Evolutionary conservation across 2,113 vertebrate genomes (phyloP).

Genomic region (Pelecanus crispus): DNA sequence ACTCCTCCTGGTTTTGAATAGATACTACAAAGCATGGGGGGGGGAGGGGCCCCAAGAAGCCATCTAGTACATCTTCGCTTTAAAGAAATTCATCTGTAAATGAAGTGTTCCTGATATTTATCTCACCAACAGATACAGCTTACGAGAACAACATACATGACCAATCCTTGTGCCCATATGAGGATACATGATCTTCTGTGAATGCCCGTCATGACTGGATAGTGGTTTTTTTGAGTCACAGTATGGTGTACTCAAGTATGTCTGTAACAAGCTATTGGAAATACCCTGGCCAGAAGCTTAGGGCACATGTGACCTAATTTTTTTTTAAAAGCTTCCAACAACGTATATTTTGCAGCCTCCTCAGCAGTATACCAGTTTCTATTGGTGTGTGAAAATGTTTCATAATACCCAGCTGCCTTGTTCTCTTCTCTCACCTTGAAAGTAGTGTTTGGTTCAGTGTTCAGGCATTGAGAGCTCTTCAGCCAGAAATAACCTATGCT

Average conservation of each 20-base stretch:
- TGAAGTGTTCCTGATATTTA: not conserved
- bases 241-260: not conserved
- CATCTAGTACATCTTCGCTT: not conserved
- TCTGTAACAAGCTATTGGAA: not conserved
- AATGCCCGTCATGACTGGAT: not conserved
- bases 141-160: fast-evolving
- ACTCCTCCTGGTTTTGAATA: not conserved
- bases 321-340: not conserved
- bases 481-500: not conserved
- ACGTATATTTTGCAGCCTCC: not conserved
- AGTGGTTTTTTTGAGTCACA: not conserved
- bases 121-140: not conserved
- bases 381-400: not conserved
- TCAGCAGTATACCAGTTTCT: not conserved
- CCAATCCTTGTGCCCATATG: fast-evolving
- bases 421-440: not conserved
- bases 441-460: not conserved
- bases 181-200: not conserved
- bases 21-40: not conserved
- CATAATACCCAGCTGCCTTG: not conserved
- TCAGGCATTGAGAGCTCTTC: not conserved
- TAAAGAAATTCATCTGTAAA: not conserved
- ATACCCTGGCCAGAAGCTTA: not conserved
- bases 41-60: not conserved
- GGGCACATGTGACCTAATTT: not conserved